Conservation (phyloP, 2,888 invertebrate species). For the Eilema depressum region DNA sequence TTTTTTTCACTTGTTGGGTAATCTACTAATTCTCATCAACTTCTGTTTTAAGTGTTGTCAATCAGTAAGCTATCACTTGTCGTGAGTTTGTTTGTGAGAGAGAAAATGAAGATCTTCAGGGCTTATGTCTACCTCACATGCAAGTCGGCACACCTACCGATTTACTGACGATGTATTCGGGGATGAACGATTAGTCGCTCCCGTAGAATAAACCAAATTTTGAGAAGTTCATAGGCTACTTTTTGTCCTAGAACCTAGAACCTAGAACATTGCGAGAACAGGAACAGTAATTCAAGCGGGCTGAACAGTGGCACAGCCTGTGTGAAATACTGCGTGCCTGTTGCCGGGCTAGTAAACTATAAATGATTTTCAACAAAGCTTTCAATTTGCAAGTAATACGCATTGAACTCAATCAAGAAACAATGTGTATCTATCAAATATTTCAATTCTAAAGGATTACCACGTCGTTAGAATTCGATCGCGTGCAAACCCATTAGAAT, state of each 20-base stretch:
- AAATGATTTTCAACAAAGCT: constrained; percentile 7
- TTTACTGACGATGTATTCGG: too few relatives aligned
- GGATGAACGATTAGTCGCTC: too few relatives aligned
- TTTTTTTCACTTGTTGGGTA: too few relatives aligned
- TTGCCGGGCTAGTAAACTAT: background rate
- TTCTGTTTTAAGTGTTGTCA: background rate
- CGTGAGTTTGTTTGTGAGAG: background rate
- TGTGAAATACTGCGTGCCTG: too few relatives aligned
- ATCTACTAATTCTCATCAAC: background rate
- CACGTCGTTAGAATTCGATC: constrained; percentile 15
- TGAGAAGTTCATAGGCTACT: too few relatives aligned
- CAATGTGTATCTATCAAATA: constrained; percentile 18
- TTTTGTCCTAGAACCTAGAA: too few relatives aligned
- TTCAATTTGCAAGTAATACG: constrained; percentile 8
- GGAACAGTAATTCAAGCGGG: background rate
- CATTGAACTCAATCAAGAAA: constrained; percentile 18
- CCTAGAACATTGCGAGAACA: too few relatives aligned
- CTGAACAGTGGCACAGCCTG: background rate
- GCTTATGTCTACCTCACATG: too few relatives aligned
- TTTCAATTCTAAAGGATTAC: constrained; percentile 22
- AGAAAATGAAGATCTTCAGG: too few relatives aligned
- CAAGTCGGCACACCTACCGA: too few relatives aligned
- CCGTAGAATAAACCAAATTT: too few relatives aligned
- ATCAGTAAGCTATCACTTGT: background rate
- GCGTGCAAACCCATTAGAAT: constrained; percentile 17